Base-by-base conservation (phyloP, 2,113 vertebrate species). In the Lepisosteus osseus region DNA sequence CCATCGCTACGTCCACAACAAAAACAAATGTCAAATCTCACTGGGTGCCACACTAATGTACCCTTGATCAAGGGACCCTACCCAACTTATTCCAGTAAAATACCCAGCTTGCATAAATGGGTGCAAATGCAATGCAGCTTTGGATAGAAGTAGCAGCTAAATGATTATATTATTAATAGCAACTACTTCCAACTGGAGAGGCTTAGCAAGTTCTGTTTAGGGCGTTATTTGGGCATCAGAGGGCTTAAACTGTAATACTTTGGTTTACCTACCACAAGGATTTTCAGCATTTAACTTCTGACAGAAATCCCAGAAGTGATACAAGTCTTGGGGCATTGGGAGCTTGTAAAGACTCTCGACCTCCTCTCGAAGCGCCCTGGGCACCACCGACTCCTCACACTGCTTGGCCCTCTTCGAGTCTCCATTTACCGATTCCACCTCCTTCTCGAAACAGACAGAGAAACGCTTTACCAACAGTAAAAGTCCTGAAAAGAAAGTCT, bases 261-360 rank as follows among this genome's bases (percentile, higher is more conserved):
- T 65, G 9, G 6, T 3, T 61, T 69, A 78, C 86, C 73, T 83
- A 99, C 97, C 95, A 77, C 90, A 80, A 9, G 96, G 96, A 63
- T 89, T 87, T 64, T 94, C 93, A n/a, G 93, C 86, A 77, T 88
- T 76, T 65, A 96, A 86, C 0, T 90, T 88, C 72, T 91, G 87
- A 85, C 97, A 99, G 79, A 98, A 95, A 67, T 92, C 92, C 97
- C 97, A 99, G 65, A 99, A 96, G 57, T 95, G 92, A 75, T 93
- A 98, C 74, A 98, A 94, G 75, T 99, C 97, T 67, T 95, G 94
- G 40, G 97, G 97, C 84, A 97, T 90, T 2, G 86, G 83, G 51
- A 99, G 92, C 9, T 75, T 87, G 79, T 97, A 98, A 8, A 90
- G 81, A 57, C 79, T 82, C 15, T 95, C 87, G 62, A 95, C 92